Conservation (phyloP, 2,888 invertebrate genomes). For the Nemurella pictetii region DNA sequence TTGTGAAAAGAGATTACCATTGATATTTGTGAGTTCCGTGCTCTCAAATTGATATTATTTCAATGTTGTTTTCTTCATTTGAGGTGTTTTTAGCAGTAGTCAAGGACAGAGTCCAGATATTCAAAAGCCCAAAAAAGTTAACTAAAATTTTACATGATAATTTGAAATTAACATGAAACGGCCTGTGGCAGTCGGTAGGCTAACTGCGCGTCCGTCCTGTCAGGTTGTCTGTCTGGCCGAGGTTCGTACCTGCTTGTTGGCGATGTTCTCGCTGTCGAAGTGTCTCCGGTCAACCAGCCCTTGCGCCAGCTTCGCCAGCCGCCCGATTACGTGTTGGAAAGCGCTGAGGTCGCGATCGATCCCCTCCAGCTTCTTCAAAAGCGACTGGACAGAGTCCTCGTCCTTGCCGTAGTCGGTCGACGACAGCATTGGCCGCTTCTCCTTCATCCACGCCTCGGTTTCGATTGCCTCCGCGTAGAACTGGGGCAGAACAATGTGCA, state of each 20-base stretch:
- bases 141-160: no score
- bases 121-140: no score
- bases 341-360: constrained; percentile 78
- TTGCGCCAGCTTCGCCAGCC: constrained; percentile 68
- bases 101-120: no score
- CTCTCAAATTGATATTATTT: no score
- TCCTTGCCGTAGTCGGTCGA: constrained; percentile 87
- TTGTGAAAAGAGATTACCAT: no score
- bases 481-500: constrained; percentile 52
- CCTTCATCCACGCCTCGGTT: constrained; percentile 89
- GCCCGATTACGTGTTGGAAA: constrained; percentile 73
- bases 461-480: constrained; percentile 89
- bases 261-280: constrained; percentile 77
- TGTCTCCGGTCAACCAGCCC: constrained; percentile 73
- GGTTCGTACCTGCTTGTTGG: constrained; percentile 64
- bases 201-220: no score
- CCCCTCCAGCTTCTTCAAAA: constrained; percentile 82
- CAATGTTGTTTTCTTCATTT: no score
- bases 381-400: constrained; percentile 84
- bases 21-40: no score
- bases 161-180: no score
- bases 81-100: no score
- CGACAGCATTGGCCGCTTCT: constrained; percentile 74
- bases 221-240: no score
- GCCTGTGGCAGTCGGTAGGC: no score